These are phyloP conservation scores for Pachypanchax playfairii DNA, from an alignment of 2,113 vertebrate genomes.

Conservation along the genomic window DNA sequence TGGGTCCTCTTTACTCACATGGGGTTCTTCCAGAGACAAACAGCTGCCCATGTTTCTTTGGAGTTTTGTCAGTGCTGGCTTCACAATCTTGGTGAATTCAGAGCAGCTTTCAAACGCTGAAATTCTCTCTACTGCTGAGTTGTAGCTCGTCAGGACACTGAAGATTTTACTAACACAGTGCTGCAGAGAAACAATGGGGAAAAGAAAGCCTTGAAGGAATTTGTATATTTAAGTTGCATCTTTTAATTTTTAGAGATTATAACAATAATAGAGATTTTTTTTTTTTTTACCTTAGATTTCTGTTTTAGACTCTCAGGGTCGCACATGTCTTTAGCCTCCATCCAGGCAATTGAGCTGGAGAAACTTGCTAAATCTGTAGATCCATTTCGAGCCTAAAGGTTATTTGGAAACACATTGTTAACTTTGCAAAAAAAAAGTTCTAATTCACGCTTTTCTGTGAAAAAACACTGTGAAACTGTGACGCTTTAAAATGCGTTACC, in stretches of 20 bases:
- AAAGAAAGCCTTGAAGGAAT: neutral
- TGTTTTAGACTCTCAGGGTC: slow-evolving; percentile 60
- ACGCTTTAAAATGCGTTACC: too few relatives aligned
- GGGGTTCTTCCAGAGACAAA: slow-evolving; percentile 18
- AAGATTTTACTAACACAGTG: slow-evolving; percentile 69
- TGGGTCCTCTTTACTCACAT: accelerated
- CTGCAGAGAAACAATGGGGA: slow-evolving; percentile 46
- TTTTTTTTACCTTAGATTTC: slow-evolving; percentile 45
- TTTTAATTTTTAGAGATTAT: neutral
- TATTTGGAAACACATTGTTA: slow-evolving; percentile 15
- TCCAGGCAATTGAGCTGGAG: slow-evolving; percentile 10
- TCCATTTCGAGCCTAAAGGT: slow-evolving; percentile 46
- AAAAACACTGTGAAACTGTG: too few relatives aligned
- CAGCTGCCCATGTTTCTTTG: slow-evolving; percentile 44
- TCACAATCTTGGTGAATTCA: slow-evolving; percentile 20
- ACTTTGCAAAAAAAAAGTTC: neutral
- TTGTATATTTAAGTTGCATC: neutral
- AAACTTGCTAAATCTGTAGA: neutral
- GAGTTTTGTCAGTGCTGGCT: slow-evolving; percentile 31
- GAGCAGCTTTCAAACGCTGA: slow-evolving; percentile 43
- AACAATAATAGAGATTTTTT: too few relatives aligned
- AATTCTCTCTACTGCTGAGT: slow-evolving; percentile 23
- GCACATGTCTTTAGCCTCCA: slow-evolving; percentile 64
- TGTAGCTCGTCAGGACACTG: slow-evolving; percentile 58
- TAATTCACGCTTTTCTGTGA: too few relatives aligned